phyloP scores from a whole-genome alignment of 2,888 invertebrate species.

The Sepioteuthis lessoniana region DNA sequence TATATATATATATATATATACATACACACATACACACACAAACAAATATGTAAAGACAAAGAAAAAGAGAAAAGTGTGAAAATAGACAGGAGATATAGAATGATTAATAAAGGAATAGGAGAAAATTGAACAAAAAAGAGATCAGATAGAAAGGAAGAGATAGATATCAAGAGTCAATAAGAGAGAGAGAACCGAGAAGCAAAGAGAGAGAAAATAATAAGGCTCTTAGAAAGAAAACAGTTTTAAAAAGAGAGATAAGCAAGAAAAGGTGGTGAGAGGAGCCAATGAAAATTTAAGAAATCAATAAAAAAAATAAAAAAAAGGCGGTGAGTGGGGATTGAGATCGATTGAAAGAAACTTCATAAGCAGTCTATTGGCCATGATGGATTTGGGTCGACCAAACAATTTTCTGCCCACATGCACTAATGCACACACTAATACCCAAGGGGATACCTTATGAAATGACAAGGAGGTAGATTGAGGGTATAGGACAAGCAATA shows the following conservation, averaged over 20 bases:
- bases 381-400: slow-evolving; percentile 33
- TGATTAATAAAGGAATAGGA: background rate
- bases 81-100: background rate
- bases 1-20: too few relatives aligned
- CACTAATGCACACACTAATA: background rate
- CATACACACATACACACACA: too few relatives aligned
- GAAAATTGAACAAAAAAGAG: background rate
- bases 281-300: background rate
- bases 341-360: background rate
- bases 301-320: background rate
- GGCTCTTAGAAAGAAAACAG: background rate
- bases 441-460: background rate
- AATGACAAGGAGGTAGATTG: background rate
- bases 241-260: too few relatives aligned
- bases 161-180: background rate
- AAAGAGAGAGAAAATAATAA: background rate
- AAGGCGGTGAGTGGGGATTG: background rate
- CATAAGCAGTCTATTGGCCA: background rate
- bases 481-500: background rate
- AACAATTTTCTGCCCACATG: slow-evolving; percentile 33
- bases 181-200: background rate
- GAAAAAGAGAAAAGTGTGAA: background rate
- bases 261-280: background rate
- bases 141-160: background rate
- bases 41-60: too few relatives aligned